Evolutionary conservation across 2,113 vertebrate genomes (phyloP).

Genomic region (Ailuropoda melanoleuca): DNA sequence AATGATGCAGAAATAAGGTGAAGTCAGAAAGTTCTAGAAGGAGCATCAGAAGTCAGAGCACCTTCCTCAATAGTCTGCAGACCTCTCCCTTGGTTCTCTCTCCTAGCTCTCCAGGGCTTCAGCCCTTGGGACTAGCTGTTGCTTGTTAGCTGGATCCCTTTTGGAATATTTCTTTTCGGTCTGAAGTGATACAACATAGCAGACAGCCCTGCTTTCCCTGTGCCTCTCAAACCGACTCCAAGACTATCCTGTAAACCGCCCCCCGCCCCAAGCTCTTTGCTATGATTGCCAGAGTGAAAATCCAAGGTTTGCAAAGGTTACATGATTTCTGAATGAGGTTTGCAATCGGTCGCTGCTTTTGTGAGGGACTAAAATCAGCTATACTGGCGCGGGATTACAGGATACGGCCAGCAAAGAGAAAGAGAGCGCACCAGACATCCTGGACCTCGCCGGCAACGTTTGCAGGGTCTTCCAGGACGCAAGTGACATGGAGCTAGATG

Average conservation of each 20-base stretch:
- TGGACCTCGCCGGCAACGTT: background rate
- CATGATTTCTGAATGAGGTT: background rate
- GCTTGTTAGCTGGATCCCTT: background rate
- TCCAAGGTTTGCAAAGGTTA: background rate
- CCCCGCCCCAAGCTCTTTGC: background rate
- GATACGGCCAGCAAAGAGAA: background rate
- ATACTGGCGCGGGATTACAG: background rate
- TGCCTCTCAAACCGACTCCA: background rate
- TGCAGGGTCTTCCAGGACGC: background rate
- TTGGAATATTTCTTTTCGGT: background rate
- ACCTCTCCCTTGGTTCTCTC: background rate
- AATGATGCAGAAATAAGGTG: background rate
- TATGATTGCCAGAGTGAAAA: background rate
- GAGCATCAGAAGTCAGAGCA: background rate
- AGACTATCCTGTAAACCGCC: no score
- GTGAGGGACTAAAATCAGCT: background rate
- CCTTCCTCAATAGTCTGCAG: background rate
- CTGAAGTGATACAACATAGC: background rate
- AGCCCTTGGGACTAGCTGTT: background rate
- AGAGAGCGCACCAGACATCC: background rate
- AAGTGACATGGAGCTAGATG: background rate
- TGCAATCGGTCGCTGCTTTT: background rate
- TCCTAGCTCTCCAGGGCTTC: background rate
- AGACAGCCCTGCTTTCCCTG: background rate
- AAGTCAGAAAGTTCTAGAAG: background rate